Base-by-base conservation (phyloP, 2,888 invertebrate genomes). In the Oscheius sp. region DNA sequence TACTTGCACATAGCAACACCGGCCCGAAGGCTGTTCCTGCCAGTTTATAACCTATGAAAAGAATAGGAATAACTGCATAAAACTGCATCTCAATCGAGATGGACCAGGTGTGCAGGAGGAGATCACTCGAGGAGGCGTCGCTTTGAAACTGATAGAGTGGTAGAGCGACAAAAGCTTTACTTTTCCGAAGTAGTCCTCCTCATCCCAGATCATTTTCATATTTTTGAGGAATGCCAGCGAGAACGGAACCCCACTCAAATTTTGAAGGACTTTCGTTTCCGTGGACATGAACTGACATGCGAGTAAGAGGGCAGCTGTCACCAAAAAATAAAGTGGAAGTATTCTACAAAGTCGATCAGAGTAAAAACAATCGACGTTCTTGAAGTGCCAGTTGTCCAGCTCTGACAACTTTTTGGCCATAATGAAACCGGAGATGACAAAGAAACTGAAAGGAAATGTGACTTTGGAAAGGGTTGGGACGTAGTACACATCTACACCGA, bases 51-150 rank as follows among this genome's bases (percentile, higher is more conserved):
- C 35, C 35, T 9, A 35, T 35, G 13, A 49, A 49, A 21, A 49
- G 16, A 21, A 49, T 49, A 21, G 49, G 49, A 21, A 49, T 18
- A 16, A 49, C 16, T 16, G 21, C 49, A 13, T 49, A 49, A 21
- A 43, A 41, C 35, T 61, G 61, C 13, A 61, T 61, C 41, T 61
- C 61, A 29, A 61, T n/a, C 5, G 61, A 35, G 43, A 61, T 16
- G 5, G 61, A 61, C 61, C 61, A 61, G 6, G 61, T 61, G 45
- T 61, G 61, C 35, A 43, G 61, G 3, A 61, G 25, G 16, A 49
- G 18, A 13, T 49, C 49, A 5, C 18, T 49, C 6, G 49, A 49
- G 18, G 49, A 49, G 49, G 16, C 49, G 16, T 13, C 49, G 18
- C 18, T 49, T 49, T 49, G 49, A 49, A 49, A 16, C 49, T 49